phyloP scores from a whole-genome alignment of 2,797 vertebrate genomes.

The Amphiprion clarkii region DNA sequence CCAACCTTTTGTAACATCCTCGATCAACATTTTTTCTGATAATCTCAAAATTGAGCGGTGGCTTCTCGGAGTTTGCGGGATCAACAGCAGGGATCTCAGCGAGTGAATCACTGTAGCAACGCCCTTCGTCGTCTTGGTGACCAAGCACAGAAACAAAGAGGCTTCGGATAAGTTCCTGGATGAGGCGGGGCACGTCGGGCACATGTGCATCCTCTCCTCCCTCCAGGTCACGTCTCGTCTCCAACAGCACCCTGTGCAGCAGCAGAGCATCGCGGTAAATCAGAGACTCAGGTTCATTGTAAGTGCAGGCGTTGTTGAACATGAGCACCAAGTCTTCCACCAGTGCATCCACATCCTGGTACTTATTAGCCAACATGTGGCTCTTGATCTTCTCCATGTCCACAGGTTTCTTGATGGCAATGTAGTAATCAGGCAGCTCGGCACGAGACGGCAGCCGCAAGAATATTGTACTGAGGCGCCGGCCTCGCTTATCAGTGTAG shows the following conservation, averaged over 20 bases:
- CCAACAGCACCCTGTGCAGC: slow-evolving; percentile 94
- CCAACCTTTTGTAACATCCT: slow-evolving; percentile 93
- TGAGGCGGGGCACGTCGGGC: slow-evolving; percentile 94
- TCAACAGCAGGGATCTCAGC: slow-evolving; percentile 95
- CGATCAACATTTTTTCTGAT: slow-evolving; percentile 94
- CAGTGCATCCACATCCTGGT: slow-evolving; percentile 97
- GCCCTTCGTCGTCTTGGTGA: slow-evolving; percentile 98
- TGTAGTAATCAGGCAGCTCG: slow-evolving; percentile 97
- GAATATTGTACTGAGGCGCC: slow-evolving; percentile 97
- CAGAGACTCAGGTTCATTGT: slow-evolving; percentile 97
- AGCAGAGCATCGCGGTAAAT: slow-evolving; percentile 98
- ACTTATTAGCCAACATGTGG: slow-evolving; percentile 98
- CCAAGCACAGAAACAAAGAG: slow-evolving; percentile 98
- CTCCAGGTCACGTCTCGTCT: slow-evolving; percentile 94
- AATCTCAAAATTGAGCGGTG: slow-evolving; percentile 94
- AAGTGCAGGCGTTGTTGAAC: slow-evolving; percentile 99
- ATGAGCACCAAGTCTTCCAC: slow-evolving; percentile 98
- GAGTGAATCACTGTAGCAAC: slow-evolving; percentile 98
- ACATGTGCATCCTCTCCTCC: slow-evolving; percentile 95
- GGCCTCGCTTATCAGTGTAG: slow-evolving; percentile 95
- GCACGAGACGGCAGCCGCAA: slow-evolving; percentile 96
- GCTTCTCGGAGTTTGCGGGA: slow-evolving; percentile 90
- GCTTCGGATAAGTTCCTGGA: slow-evolving; percentile 97
- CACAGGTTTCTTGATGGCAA: slow-evolving; percentile 97
- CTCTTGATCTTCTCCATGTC: slow-evolving; percentile 99